phyloP scores from a whole-genome alignment of 2,888 invertebrate genomes.

The Hirtodrosophila trivittata region DNA sequence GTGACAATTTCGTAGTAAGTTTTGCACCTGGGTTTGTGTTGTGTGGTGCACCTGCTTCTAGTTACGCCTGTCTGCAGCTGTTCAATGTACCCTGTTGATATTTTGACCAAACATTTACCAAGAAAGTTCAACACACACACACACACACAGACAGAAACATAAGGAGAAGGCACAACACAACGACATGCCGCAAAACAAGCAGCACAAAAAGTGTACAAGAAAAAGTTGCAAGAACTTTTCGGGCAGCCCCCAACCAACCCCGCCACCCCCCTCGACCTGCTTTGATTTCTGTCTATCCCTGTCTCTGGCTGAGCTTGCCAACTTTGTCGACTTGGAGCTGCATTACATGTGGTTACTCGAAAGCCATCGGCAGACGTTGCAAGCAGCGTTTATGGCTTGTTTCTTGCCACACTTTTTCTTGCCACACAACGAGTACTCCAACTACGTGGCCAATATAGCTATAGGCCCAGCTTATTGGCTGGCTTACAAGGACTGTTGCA shows the following conservation, averaged over 20 bases:
- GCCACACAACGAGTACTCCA: constrained; percentile 9
- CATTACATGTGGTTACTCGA: constrained; percentile 61
- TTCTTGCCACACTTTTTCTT: constrained; percentile 13
- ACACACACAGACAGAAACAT: constrained; percentile 13
- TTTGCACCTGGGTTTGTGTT: constrained; percentile 23
- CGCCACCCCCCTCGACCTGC: constrained; percentile 10
- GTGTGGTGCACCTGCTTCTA: constrained; percentile 35
- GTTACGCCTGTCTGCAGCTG: constrained; percentile 41
- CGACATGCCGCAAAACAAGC: constrained; percentile 34
- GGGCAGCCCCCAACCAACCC: neutral
- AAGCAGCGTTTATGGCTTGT: constrained; percentile 38
- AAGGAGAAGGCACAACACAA: constrained; percentile 20
- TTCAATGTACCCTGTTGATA: constrained; percentile 45
- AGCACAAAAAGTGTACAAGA: constrained; percentile 24
- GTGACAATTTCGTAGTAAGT: constrained; percentile 33
- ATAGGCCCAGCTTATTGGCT: constrained; percentile 6
- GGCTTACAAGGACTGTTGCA: constrained; percentile 43
- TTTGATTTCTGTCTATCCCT: constrained; percentile 3
- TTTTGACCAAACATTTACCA: constrained; percentile 57
- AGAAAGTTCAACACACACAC: constrained; percentile 42
- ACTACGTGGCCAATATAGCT: neutral
- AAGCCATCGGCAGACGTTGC: constrained; percentile 58
- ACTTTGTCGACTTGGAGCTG: constrained; percentile 63
- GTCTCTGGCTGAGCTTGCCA: constrained; percentile 33
- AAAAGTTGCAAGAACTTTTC: constrained; percentile 56